These are phyloP conservation scores for Cyrtonyx montezumae DNA, from an alignment of 2,113 vertebrate genomes.

Conservation along the genomic window DNA sequence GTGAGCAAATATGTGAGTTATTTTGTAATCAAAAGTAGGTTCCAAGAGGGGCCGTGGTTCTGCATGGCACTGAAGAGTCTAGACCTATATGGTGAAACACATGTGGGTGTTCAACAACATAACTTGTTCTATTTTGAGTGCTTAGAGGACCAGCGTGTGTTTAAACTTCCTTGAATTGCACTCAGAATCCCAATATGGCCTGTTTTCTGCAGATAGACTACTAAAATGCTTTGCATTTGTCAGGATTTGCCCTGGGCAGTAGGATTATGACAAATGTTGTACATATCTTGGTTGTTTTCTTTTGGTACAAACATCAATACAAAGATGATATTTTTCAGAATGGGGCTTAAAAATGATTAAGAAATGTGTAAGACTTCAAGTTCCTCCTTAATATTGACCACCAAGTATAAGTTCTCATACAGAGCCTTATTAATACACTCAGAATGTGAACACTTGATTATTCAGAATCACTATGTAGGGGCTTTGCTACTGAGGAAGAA, in stretches of 20 bases:
- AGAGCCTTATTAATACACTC: neutral
- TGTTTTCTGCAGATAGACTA: neutral
- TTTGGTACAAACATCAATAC: neutral
- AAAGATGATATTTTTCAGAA: neutral
- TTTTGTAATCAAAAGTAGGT: neutral
- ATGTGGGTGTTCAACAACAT: neutral
- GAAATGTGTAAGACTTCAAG: neutral
- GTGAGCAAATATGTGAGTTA: constrained; percentile 34
- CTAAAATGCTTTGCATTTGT: neutral
- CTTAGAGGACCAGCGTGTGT: neutral
- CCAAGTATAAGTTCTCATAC: neutral
- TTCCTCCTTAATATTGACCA: neutral
- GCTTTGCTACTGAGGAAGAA: neutral
- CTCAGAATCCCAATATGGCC: neutral
- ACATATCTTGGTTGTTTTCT: neutral
- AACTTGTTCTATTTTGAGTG: neutral
- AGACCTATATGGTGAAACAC: neutral
- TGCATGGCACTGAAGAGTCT: neutral
- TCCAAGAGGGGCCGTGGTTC: neutral
- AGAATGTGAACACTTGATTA: neutral
- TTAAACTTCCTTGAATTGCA: neutral
- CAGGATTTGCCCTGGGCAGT: neutral
- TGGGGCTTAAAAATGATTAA: neutral
- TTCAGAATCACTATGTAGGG: neutral
- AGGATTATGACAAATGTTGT: neutral